Evolutionary conservation across 1,140 invertebrate genomes (phyloP), one percentile per base, ranked within the genome.

Genomic region (Argopecten irradians): DNA sequence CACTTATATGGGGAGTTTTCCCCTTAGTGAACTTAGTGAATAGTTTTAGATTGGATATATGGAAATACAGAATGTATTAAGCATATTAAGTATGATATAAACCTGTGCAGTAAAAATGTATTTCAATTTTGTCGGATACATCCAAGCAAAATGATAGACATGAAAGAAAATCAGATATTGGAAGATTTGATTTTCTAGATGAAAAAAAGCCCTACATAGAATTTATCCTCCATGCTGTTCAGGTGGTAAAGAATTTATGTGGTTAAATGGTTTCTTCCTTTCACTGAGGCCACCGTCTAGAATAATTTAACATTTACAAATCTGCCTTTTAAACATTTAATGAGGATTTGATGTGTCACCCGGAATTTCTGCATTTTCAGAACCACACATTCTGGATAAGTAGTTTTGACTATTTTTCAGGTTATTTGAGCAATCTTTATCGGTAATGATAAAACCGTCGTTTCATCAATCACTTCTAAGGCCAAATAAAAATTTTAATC

Each of bases 301-400:
- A 28, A 71, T 71, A 71, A 71, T 71, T 71, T 71, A 28, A 28
- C 55, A 71, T 71, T 71, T n/a, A 71, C 55, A 71, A 71, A 71
- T 71, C 55, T 71, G 55, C 22, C n/a, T 71, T 28, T 16, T 28
- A 71, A 71, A 71, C n/a, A 28, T 71, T 71, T 16, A 71, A 71
- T 71, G 55, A 28, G 28, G 22, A 71, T 71, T 71, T 71, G 55
- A 71, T 71, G 55, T 28, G 55, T 71, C n/a, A n/a, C 22, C 5
- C 28, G 16, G 55, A 71, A 71, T 71, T 3, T n/a, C 19, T 46
- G 9, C 19, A 46, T 46, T 19, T 46, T 16, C n/a, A n/a, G n/a
- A n/a, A n/a, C n/a, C n/a, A 46, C 9, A 46, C 43, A 11, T 19
- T 2, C 19, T 46, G 43, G 22, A 46, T 46, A 46, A 46, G 43